Evolutionary conservation across 2,113 vertebrate genomes (phyloP).

Genomic region (Bufo gargarizans): DNA sequence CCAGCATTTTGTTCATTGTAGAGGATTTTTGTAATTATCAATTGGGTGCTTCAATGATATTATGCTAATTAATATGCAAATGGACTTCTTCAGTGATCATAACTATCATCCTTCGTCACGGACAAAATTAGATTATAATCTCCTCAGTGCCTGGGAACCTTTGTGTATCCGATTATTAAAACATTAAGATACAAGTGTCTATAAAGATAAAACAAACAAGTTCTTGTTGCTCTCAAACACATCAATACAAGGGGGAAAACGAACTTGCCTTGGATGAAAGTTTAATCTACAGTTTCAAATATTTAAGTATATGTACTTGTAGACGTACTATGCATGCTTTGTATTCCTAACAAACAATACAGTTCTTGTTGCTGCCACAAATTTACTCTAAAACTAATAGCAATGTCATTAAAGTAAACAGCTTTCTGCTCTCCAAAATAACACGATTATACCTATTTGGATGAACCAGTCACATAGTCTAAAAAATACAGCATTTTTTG

Average conservation of each 20-base stretch:
- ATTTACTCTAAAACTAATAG: too few relatives aligned
- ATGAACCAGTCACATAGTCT: too few relatives aligned
- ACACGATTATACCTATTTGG: background rate
- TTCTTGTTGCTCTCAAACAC: slow-evolving; percentile 9
- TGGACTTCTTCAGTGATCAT: slow-evolving; percentile 35
- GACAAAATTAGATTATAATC: slow-evolving; percentile 54
- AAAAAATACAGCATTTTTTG: too few relatives aligned
- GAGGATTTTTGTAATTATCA: slow-evolving; percentile 27
- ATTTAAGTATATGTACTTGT: background rate
- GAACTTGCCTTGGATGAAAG: slow-evolving; percentile 19
- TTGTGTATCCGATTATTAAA: slow-evolving; percentile 44
- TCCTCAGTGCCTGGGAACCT: slow-evolving; percentile 42
- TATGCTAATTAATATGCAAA: slow-evolving; percentile 43
- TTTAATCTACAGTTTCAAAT: slow-evolving; percentile 17
- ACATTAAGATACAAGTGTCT: slow-evolving; percentile 42
- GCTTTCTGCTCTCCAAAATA: too few relatives aligned
- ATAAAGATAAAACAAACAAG: slow-evolving; percentile 27
- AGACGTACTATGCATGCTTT: background rate
- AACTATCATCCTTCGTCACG: slow-evolving; percentile 37
- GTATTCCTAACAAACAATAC: background rate
- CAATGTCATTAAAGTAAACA: background rate
- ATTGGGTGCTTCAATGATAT: slow-evolving; percentile 26
- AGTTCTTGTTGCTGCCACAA: background rate
- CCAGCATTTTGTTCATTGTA: background rate
- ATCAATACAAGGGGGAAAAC: slow-evolving; percentile 3